Evolutionary conservation across 2,113 vertebrate species (phyloP).

Genomic region (Colossoma macropomum): DNA sequence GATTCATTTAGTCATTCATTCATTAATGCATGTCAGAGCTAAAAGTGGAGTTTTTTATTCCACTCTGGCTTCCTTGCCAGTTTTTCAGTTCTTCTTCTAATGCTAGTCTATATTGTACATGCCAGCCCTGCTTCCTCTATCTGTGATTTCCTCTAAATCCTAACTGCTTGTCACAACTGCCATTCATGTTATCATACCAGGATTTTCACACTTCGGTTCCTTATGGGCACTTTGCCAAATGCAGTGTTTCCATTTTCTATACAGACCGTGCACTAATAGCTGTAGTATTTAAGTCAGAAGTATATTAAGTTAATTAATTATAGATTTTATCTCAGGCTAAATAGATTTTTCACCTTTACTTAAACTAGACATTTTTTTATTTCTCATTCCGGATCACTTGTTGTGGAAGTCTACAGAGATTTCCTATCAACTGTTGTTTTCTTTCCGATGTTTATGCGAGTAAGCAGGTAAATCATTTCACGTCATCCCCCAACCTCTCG

Average conservation of each 20-base stretch:
- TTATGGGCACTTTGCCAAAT: background rate
- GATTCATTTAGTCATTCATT: background rate
- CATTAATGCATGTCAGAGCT: background rate
- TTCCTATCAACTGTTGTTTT: background rate
- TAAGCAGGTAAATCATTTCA: background rate
- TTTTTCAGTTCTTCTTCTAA: background rate
- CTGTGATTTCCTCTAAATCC: conserved; percentile 21
- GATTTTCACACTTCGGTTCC: background rate
- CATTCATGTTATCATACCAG: background rate
- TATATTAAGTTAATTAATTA: background rate
- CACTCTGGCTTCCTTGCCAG: conserved; percentile 10
- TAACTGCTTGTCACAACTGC: background rate
- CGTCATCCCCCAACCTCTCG: background rate
- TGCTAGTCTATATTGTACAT: background rate
- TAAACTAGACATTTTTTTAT: no score
- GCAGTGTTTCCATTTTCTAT: background rate
- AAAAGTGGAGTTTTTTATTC: background rate
- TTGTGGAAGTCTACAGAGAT: background rate
- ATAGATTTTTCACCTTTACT: background rate
- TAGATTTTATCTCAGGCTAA: background rate
- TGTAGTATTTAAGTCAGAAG: background rate
- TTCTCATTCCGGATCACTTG: background rate
- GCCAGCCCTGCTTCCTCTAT: background rate
- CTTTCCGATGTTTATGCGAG: background rate
- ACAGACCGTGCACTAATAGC: background rate